Evolutionary conservation across 2,888 invertebrate species (phyloP), one percentile per base, ranked within the genome.

Genomic region (Rotaria magnacalcarata): DNA sequence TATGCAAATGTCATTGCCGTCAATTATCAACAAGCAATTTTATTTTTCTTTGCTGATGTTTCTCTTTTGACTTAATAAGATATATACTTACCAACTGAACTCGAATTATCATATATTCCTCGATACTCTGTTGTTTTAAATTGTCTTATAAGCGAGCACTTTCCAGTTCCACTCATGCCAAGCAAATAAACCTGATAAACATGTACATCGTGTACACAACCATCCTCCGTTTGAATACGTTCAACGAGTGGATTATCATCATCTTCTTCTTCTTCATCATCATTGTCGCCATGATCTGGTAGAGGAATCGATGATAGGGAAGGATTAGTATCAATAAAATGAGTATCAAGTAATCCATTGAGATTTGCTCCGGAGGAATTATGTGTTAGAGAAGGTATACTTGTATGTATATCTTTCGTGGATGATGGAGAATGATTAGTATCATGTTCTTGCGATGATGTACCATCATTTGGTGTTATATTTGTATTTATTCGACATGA

Each of bases 111-210:
- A 86, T 87, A 87, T 34, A 84, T 87, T 54, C 87, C 87, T 43
- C 87, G 67, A 56, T 87, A 87, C 84, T 87, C 87, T 6, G 85
- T 86, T 2, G 87, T 84, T 60, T 85, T 84, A 34, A 87, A 87
- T 84, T 87, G 87, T 84, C 84, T 85, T 24, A 84, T 84, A 43
- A 87, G 41, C 24, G 85, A 54, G 54, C 84, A 74, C 75, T 87
- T 87, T 54, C 87, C 87, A 52, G 85, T 85, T 54, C 75, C 85
- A 34, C 85, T 60, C 43, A 84, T 41, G 10, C 87, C 87, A 27
- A 86, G 75, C 47, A 86, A 47, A 85, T 86, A 86, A 80, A 86
- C 86, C 34, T 85, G 56, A 86, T 85, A 86, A 60, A 85, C 43
- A 6, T 56, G 58, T 19, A 84, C n/a, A 19, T 54, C n/a, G 27